Percentiles rank a stretch among this genome's conserved stretches.
Conservation (phyloP, 35 echinoderm and acorn worm species). For the Anneissia japonica region DNA sequence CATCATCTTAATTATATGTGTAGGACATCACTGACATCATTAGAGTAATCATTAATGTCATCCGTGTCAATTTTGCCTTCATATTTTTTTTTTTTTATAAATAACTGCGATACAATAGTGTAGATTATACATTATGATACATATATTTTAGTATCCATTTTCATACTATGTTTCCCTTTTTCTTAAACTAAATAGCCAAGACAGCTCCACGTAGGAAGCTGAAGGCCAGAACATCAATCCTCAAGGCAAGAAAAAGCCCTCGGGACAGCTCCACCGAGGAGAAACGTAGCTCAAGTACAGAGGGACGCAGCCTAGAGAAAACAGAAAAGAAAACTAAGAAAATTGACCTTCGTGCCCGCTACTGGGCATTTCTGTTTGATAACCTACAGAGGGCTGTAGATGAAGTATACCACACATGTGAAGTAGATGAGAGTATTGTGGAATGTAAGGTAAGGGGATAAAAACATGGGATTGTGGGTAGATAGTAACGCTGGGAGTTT, state of each 20-base stretch:
- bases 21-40: no score
- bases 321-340: conserved; percentile 48
- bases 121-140: no score
- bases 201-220: background rate
- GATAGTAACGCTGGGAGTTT: no score
- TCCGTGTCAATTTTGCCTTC: no score
- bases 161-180: no score
- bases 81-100: no score
- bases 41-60: no score
- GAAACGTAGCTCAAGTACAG: conserved; percentile 29
- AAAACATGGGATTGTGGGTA: no score
- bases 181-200: background rate
- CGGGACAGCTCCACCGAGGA: conserved; percentile 22
- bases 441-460: conserved; percentile 96
- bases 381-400: conserved; percentile 94
- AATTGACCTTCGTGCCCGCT: conserved; percentile 78
- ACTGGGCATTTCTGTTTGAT: conserved; percentile 97
- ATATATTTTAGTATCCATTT: no score
- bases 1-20: no score
- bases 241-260: background rate
- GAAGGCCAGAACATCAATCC: background rate
- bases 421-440: conserved; percentile 94
- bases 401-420: conserved; percentile 98
- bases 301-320: background rate
- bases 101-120: no score